Evolutionary conservation across 2,113 vertebrate species (phyloP), one percentile per base, ranked within the genome.

Genomic region (Gallinago paraguaiae): DNA sequence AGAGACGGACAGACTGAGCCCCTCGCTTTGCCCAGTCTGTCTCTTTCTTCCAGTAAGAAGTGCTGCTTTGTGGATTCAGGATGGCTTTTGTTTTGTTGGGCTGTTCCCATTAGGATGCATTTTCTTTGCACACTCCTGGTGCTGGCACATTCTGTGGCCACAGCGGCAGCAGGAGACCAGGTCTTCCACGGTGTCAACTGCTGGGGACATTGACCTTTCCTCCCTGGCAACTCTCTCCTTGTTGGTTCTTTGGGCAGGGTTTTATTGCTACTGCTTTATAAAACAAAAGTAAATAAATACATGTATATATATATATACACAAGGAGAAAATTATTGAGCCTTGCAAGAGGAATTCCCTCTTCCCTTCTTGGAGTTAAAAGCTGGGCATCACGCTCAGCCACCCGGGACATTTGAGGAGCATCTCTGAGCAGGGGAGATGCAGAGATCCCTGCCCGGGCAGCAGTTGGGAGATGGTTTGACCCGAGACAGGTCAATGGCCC

Each of bases 101-200:
- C 67, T 45, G 51, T 25, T 71, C 83, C 89, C 46, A 15, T 51
- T 14, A 27, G 72, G 96, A 93, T 95, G 95, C 93, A 83, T 94
- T 96, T 96, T 96, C 94, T 86, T 89, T 61, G 92, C 30, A 0
- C 25, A 2, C 27, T 74, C 71, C 25, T 0, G 1, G 41, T 14
- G 22, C 53, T 16, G 45, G 37, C 80, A 39, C 1, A 0, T 72
- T 25, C 67, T 51, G 57, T 2, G 23, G 60, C 60, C 78, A 14
- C 0, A 0, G 41, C 25, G 20, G 68, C 59, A 86, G 33, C 51
- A 68, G 39, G 20, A 72, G 51, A 72, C 18, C 35, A n/a, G 46
- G 41, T 37, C 51, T 45, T 28, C 64, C 27, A 5, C 9, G 1
- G 37, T 1, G 6, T 6, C 45, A 28, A 1, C 54, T 50, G 60